Base-by-base conservation (phyloP, 2,888 invertebrate species). In the Tachystola acroxantha region DNA sequence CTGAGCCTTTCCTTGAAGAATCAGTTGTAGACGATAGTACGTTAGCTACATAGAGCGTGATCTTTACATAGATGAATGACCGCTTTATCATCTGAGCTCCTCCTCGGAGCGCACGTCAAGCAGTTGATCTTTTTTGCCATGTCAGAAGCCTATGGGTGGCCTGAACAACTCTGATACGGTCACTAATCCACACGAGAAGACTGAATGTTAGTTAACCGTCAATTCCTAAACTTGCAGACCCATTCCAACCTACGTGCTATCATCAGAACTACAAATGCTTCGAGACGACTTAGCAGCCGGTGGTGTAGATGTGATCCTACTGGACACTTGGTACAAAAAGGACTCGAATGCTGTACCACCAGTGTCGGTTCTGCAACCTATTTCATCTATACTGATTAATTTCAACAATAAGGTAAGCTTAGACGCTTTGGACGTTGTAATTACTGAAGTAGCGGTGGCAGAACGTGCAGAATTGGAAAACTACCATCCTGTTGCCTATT, bases 301-400 rank as follows among this genome's bases (percentile, higher is more conserved):
- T 51, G 94, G 94, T 0, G 93, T 92, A 9, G 96, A 97, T 54
- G 94, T 93, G 0, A 90, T 90, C 1, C 84, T 97, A 1, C 88
- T 98, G 41, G 97, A 98, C 69, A 92, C 93, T 2, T 98, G 98
- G 98, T 99, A 98, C 76, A 93, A 96, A 62, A 96, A 96, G 74
- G 99, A 99, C 67, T 93, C 94, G 41, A 99, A 99, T 67, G 96
- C 97, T 0, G 98, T 98, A 0, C 99, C 99, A 0, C 94, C 97
- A 0, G 93, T 97, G 9, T 97, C 96, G 3, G 95, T 98, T 9
- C 85, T 99, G 13, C 98, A 99, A 66, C 98, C 98, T 0, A 99
- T 99, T 58, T 98, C 98, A 7, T 97, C 98, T 3, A 98, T 99
- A 61, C 87, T 98, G 26, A 93, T 97, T 43, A 98, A 99, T 79